Percentiles rank a stretch among this genome's conserved stretches.
Evolutionary conservation across 1,140 invertebrate genomes (phyloP).

Genomic region (Drosophila seguyi): DNA sequence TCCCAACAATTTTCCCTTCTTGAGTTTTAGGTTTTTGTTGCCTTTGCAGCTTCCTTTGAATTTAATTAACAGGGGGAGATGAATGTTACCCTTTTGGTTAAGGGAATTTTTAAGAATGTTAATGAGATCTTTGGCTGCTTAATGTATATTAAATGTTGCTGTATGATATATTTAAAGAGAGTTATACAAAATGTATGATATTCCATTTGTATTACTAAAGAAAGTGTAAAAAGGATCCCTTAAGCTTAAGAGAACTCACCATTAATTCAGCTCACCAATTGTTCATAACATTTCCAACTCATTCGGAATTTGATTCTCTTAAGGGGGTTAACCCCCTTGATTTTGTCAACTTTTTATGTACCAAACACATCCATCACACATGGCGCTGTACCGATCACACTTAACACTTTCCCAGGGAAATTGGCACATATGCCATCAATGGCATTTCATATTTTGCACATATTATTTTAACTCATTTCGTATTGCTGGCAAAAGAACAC

Average conservation of each 20-base stretch:
- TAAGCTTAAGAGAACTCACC: not conserved
- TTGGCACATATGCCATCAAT: slow-evolving; percentile 37
- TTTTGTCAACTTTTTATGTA: not conserved
- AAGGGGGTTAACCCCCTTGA: not conserved
- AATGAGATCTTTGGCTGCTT: no score
- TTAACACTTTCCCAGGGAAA: slow-evolving; percentile 46
- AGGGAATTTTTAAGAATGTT: no score
- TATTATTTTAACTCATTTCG: slow-evolving; percentile 60
- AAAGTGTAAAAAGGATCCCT: not conserved
- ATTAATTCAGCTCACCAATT: not conserved
- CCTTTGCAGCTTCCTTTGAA: no score
- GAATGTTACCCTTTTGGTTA: no score
- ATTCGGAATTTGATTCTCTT: no score
- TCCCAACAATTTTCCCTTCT: no score
- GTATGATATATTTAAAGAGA: not conserved
- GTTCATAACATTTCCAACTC: no score
- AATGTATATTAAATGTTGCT: no score
- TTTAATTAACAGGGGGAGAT: no score
- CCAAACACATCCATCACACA: slow-evolving; percentile 34
- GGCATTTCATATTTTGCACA: slow-evolving; percentile 53
- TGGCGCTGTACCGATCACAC: slow-evolving; percentile 17
- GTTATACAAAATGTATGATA: not conserved
- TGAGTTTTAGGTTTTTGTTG: no score
- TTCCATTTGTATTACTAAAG: not conserved
- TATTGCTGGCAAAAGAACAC: slow-evolving; percentile 17